Conservation (phyloP, 2,888 invertebrate genomes). For the Adelognathus sp. region DNA sequence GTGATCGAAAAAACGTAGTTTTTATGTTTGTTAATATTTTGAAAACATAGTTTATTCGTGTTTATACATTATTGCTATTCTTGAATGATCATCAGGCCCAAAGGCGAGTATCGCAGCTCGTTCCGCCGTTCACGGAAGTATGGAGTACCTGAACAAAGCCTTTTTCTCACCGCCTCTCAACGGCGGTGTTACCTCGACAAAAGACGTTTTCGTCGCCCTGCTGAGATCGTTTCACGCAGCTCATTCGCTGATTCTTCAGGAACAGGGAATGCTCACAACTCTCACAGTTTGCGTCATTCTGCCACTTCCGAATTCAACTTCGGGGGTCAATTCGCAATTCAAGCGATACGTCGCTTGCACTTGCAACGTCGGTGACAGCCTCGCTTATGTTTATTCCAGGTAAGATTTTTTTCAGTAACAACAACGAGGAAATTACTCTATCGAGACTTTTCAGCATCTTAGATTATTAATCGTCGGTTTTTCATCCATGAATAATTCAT, state of each 20-base stretch:
- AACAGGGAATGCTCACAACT: slow-evolving; percentile 92
- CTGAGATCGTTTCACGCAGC: slow-evolving; percentile 92
- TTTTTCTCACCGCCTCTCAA: slow-evolving; percentile 83
- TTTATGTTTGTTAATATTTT: too few species aligned
- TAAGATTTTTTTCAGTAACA: slow-evolving; percentile 68
- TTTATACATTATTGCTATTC: slow-evolving; percentile 53
- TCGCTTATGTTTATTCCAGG: slow-evolving; percentile 92
- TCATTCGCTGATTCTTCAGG: slow-evolving; percentile 91
- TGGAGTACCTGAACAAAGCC: slow-evolving; percentile 91
- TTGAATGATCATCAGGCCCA: slow-evolving; percentile 82
- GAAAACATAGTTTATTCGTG: not conserved
- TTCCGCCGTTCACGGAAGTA: slow-evolving; percentile 92
- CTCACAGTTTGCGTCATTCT: slow-evolving; percentile 90
- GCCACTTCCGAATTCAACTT: slow-evolving; percentile 81
- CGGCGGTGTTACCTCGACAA: slow-evolving; percentile 81
- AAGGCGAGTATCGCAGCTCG: slow-evolving; percentile 92
- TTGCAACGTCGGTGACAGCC: slow-evolving; percentile 94
- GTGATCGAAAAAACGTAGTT: too few species aligned
- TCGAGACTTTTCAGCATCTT: too few species aligned
- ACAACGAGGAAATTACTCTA: too few species aligned
- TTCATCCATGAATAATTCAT: too few species aligned
- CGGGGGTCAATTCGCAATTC: slow-evolving; percentile 67
- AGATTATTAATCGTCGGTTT: too few species aligned
- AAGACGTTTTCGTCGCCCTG: slow-evolving; percentile 90
- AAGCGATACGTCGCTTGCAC: slow-evolving; percentile 89